Evolutionary conservation across 2,113 vertebrate species (phyloP).

Genomic region (Gallinago media): DNA sequence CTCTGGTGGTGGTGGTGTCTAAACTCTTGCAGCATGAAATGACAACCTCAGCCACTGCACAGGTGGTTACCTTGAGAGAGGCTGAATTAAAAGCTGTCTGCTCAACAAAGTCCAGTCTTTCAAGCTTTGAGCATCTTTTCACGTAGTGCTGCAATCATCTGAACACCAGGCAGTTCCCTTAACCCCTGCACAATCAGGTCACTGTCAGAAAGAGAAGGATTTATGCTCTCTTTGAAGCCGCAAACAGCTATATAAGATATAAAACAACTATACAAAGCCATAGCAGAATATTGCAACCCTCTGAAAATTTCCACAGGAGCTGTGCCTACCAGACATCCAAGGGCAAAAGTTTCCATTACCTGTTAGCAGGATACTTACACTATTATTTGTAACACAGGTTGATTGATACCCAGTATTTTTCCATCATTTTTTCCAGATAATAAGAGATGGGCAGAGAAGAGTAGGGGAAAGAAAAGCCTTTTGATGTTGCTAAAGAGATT

Average conservation of each 20-base stretch:
- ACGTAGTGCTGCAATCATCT: background rate
- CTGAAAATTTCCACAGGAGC: background rate
- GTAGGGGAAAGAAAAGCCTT: background rate
- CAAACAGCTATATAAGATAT: background rate
- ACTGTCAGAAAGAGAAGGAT: background rate
- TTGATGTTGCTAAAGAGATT: slow-evolving; percentile 16
- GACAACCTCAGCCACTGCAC: background rate
- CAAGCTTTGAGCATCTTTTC: background rate
- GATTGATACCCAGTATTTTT: background rate
- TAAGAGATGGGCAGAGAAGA: background rate
- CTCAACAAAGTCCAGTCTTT: background rate
- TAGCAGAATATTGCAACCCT: background rate
- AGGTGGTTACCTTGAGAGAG: accelerated
- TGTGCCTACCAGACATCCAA: background rate
- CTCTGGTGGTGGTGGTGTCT: background rate
- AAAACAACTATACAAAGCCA: background rate
- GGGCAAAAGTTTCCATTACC: background rate
- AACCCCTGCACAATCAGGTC: background rate
- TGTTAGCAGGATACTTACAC: background rate
- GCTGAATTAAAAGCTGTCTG: slow-evolving; percentile 4
- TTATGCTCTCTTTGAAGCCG: background rate
- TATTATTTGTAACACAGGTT: background rate
- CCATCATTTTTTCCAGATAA: background rate
- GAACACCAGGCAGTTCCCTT: background rate
- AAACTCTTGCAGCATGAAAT: background rate